A percentile compares a stretch with the other conserved stretches of the same genome.
Conservation (phyloP, 2,113 vertebrate genomes). For the Saguinus midas region DNA sequence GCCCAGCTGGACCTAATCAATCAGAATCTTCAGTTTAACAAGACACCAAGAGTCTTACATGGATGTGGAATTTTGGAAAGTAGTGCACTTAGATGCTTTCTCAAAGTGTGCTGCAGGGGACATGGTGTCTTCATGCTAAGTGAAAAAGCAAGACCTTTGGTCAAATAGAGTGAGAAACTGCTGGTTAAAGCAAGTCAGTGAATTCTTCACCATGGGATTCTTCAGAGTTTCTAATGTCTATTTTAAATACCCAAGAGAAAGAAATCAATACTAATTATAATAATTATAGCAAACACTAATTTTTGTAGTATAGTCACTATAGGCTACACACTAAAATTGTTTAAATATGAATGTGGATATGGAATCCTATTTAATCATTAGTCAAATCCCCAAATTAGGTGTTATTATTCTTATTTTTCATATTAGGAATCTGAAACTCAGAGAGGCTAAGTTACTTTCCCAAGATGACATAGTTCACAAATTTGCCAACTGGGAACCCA, state of each 20-base stretch:
- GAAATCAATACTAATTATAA: not conserved
- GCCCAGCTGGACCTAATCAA: not conserved
- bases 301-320: not conserved
- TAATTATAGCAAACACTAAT: not conserved
- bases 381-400: not conserved
- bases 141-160: not conserved
- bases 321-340: not conserved
- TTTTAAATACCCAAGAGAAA: not conserved
- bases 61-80: not conserved
- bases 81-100: not conserved
- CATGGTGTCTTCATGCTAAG: too few species aligned
- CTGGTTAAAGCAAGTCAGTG: not conserved
- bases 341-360: not conserved
- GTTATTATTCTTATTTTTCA: not conserved
- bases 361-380: not conserved
- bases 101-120: not conserved
- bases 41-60: fast-evolving
- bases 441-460: not conserved
- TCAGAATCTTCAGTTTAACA: not conserved
- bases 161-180: not conserved
- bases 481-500: not conserved
- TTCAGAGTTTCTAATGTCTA: not conserved
- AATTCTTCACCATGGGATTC: not conserved
- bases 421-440: not conserved
- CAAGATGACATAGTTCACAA: not conserved